These are phyloP conservation scores for Falco columbarius DNA, from an alignment of 2,797 vertebrate genomes.

Conservation along the genomic window DNA sequence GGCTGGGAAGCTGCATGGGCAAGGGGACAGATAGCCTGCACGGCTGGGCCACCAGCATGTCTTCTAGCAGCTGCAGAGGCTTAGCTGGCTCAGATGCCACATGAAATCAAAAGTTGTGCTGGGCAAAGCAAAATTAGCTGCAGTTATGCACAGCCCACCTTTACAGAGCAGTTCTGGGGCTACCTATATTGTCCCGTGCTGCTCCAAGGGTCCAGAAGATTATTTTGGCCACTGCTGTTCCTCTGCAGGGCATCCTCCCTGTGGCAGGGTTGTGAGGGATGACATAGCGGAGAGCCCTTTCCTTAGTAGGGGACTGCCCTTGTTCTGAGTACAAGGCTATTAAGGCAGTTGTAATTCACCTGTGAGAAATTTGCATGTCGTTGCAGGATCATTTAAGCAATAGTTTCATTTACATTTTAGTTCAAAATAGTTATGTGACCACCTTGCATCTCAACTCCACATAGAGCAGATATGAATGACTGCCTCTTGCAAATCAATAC, in stretches of 20 bases:
- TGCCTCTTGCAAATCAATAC: constrained; percentile 35
- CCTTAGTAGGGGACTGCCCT: background rate
- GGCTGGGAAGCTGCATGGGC: background rate
- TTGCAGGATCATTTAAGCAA: background rate
- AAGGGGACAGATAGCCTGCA: background rate
- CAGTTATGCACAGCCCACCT: background rate
- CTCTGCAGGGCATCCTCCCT: background rate
- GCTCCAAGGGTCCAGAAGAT: background rate
- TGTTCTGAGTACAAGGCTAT: background rate
- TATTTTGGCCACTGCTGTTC: background rate
- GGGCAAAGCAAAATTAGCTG: background rate
- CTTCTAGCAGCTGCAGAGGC: background rate
- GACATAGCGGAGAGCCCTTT: background rate
- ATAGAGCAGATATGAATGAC: constrained; percentile 12
- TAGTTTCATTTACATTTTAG: background rate
- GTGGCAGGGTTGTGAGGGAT: background rate
- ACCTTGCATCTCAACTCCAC: background rate
- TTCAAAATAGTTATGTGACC: background rate
- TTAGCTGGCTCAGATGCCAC: background rate
- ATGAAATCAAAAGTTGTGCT: background rate
- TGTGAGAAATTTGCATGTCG: background rate
- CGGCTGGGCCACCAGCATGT: background rate
- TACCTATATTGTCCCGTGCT: background rate
- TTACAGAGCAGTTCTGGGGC: background rate
- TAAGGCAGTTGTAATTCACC: background rate